Evolutionary conservation across 2,113 vertebrate species (phyloP).

Genomic region (Anarhynchus alexandrinus): DNA sequence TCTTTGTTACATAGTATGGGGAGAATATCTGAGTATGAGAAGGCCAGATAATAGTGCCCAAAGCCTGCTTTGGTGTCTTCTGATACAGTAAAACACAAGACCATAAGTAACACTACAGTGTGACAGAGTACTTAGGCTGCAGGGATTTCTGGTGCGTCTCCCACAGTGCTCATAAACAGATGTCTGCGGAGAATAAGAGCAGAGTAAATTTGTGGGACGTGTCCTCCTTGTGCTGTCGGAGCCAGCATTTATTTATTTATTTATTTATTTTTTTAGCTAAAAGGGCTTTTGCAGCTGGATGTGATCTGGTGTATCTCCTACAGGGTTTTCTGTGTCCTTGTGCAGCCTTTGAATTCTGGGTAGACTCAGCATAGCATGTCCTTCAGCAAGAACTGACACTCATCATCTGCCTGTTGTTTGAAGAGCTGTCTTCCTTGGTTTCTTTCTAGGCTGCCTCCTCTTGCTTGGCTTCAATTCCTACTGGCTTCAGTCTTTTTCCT

Average conservation of each 20-base stretch:
- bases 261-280: not conserved
- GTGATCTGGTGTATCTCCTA: not conserved
- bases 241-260: not conserved
- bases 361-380: rapidly evolving
- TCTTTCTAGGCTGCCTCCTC: not conserved
- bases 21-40: not conserved
- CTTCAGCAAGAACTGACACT: not conserved
- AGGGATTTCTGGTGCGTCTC: not conserved
- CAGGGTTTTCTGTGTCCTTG: not conserved
- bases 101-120: not conserved
- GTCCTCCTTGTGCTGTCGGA: not conserved
- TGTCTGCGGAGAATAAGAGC: not conserved
- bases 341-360: not conserved
- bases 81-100: not conserved
- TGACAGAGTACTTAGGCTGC: not conserved
- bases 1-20: not conserved
- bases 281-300: not conserved
- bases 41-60: not conserved
- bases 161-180: not conserved
- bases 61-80: not conserved
- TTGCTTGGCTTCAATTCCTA: not conserved
- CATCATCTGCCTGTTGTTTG: not conserved
- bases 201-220: not conserved
- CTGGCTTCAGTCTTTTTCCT: not conserved
- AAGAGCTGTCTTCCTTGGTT: not conserved